These are phyloP conservation scores for Antheraea pernyi DNA, from an alignment of 1,140 invertebrate genomes.

Conservation along the genomic window DNA sequence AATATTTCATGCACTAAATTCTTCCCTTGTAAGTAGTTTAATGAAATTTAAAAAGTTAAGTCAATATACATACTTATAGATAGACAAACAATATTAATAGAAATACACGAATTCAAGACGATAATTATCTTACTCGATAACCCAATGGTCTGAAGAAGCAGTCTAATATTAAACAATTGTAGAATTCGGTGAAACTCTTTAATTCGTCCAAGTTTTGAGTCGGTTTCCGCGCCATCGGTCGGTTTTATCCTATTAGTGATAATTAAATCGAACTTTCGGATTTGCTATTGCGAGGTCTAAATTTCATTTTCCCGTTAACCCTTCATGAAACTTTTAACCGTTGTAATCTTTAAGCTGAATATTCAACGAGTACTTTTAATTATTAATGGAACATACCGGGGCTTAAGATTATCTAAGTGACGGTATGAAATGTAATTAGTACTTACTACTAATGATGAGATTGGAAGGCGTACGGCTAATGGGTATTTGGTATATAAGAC, in stretches of 20 bases:
- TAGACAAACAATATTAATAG: neutral
- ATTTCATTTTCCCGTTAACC: constrained; percentile 61
- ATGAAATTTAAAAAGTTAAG: too few species aligned
- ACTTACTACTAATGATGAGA: too few species aligned
- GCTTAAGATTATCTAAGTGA: neutral
- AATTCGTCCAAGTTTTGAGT: constrained; percentile 36
- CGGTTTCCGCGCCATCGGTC: constrained; percentile 54
- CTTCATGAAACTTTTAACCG: constrained; percentile 26
- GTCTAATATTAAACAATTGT: constrained; percentile 17
- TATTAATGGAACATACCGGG: neutral
- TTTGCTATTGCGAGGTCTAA: constrained; percentile 36
- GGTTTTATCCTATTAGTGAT: constrained; percentile 61
- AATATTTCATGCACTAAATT: too few species aligned
- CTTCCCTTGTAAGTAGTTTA: too few species aligned
- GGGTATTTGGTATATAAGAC: too few species aligned
- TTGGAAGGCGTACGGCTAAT: too few species aligned
- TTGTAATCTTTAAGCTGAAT: neutral
- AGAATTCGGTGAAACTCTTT: constrained; percentile 22
- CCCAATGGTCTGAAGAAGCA: constrained; percentile 15
- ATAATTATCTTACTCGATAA: constrained; percentile 1
- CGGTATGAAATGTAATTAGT: neutral
- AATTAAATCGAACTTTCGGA: constrained; percentile 56
- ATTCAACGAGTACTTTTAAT: neutral
- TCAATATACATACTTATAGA: neutral
- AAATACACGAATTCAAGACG: neutral